phyloP scores from a whole-genome alignment of 2,113 vertebrate species.

The Sciurus niger region DNA sequence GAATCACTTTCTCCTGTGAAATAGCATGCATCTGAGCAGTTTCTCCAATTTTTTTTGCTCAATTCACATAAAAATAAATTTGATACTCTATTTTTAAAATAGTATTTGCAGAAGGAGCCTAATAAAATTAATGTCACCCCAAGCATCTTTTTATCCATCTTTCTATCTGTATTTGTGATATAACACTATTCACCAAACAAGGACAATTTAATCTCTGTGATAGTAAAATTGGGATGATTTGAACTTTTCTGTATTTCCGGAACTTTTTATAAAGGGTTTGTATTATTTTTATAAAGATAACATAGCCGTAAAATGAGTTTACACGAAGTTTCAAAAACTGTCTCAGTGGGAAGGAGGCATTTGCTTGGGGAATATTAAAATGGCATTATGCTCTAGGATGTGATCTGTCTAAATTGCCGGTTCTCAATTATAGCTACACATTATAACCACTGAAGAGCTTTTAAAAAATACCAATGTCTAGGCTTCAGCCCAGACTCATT shows the following conservation, averaged over 20 bases:
- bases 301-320: constrained; percentile 37
- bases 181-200: not conserved
- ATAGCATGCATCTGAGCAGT: not conserved
- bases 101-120: not conserved
- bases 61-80: constrained; percentile 34
- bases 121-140: not conserved
- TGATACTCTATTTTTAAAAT: constrained; percentile 24
- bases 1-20: not conserved
- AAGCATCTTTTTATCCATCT: not conserved
- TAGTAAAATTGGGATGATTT: constrained; percentile 43
- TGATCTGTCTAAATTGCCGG: constrained; percentile 26
- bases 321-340: constrained; percentile 20
- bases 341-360: not conserved
- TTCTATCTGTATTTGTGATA: not conserved
- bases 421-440: constrained; percentile 20
- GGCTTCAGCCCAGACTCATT: constrained; percentile 16
- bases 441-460: constrained; percentile 38
- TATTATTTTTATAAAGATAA: constrained; percentile 41
- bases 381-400: constrained; percentile 44
- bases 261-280: not conserved
- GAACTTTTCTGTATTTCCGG: constrained; percentile 23
- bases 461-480: constrained; percentile 56
- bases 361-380: constrained; percentile 48
- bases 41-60: constrained; percentile 28
- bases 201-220: constrained; percentile 5